A percentile compares a stretch with the other conserved stretches of the same genome.
Conservation (phyloP, 2,888 invertebrate genomes). For the Lampropteryx suffumata region DNA sequence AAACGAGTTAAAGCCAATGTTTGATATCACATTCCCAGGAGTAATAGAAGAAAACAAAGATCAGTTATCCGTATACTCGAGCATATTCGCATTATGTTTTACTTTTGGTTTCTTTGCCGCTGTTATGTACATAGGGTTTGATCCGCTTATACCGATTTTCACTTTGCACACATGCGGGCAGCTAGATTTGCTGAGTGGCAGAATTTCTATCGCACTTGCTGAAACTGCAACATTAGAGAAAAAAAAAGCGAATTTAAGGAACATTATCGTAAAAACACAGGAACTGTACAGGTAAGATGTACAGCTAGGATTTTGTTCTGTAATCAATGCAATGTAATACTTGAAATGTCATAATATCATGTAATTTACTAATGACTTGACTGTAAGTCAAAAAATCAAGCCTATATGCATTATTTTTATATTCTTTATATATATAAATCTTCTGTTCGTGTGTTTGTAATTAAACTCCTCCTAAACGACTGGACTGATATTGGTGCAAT, state of each 20-base stretch:
- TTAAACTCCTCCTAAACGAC: too few species aligned
- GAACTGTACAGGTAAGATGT: conserved; percentile 56
- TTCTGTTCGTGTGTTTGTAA: too few species aligned
- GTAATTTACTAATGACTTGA: too few species aligned
- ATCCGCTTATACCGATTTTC: conserved; percentile 66
- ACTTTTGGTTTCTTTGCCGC: conserved; percentile 47
- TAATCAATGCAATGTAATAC: too few species aligned
- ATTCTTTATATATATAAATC: too few species aligned
- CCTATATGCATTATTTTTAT: too few species aligned
- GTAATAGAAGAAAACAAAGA: conserved; percentile 48
- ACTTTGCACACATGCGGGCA: conserved; percentile 64
- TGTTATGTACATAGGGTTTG: conserved; percentile 57
- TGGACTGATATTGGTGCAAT: too few species aligned
- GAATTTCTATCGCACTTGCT: conserved; percentile 46
- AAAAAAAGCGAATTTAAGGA: conserved; percentile 45
- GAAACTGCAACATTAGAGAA: conserved; percentile 36
- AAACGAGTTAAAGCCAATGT: conserved; percentile 50
- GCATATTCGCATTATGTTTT: conserved; percentile 37
- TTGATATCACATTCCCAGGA: conserved; percentile 52
- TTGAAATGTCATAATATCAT: too few species aligned
- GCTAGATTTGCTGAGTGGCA: conserved; percentile 52
- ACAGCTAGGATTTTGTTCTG: too few species aligned
- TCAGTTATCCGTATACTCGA: conserved; percentile 34
- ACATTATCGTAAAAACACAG: conserved; percentile 54
- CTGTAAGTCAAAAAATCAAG: too few species aligned